Base-by-base conservation (phyloP, 2,888 invertebrate species). In the Pimpla rufipes region DNA sequence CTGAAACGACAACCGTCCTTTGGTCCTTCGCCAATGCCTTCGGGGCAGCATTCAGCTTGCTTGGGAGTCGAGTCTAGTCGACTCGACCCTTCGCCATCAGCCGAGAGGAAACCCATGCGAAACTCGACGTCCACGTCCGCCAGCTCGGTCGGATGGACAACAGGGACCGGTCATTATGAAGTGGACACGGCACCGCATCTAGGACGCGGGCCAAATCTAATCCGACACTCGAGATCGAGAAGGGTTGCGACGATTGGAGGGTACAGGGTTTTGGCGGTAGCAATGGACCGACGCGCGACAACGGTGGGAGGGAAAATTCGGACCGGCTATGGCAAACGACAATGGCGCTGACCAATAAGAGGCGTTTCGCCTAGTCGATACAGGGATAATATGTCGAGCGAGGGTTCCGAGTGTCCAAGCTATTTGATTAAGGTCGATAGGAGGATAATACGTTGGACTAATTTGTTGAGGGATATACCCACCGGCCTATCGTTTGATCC, bases 141-240 rank as follows among this genome's bases (percentile, higher is more conserved):
- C 67, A 47, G 76, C 64, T 64, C 55, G 68, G 47, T 75, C 67
- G 79, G 75, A 79, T 82, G 82, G 81, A 81, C 70, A 82, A 78
- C 70, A 68, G 78, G 82, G 70, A 71, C 81, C 85, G 85, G 88
- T 91, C 90, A 90, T 91, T 92, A 92, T 88, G 88, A 89, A 90
- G 87, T 85, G 89, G 90, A 87, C 90, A 87, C 75, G 85, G 87
- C 84, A 86, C 87, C 42, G 70, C 87, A 85, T 87, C 88, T 85
- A 87, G 83, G 74, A 84, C 86, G 85, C 85, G 79, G 88, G 88
- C 89, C 88, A 89, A 92, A 92, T 92, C 89, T 91, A 91, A 92
- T 91, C 90, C 87, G 88, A 89, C 89, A 88, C 87, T 89, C 87
- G 87, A 71, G 84, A 50, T 35, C 45, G 73, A 81, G 81, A 85